These are phyloP conservation scores for Epistrophe eligans DNA, from an alignment of 2,888 invertebrate species.

Conservation along the genomic window DNA sequence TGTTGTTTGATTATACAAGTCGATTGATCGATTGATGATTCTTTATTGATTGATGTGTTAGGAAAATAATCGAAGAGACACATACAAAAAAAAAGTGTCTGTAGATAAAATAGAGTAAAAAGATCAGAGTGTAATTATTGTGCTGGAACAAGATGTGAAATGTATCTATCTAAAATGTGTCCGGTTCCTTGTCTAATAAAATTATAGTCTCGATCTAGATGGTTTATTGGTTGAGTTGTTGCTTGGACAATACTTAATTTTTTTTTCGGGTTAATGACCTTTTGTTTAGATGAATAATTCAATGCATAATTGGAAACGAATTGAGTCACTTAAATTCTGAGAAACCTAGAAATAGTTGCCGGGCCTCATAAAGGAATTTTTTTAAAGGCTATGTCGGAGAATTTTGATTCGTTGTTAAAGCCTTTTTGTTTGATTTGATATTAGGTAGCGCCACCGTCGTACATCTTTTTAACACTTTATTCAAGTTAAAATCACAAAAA, in stretches of 20 bases:
- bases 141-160: neutral
- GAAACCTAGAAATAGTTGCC: no score
- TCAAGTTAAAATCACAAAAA: no score
- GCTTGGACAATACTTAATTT: neutral
- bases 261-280: neutral
- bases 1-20: constrained; percentile 32
- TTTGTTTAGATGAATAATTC: neutral
- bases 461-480: no score
- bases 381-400: no score
- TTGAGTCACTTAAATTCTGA: no score
- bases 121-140: constrained; percentile 45
- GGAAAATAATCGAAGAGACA: constrained; percentile 8
- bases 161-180: constrained; percentile 24
- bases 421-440: no score
- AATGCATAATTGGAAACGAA: neutral
- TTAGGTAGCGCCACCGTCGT: no score
- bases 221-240: neutral
- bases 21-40: constrained; percentile 70
- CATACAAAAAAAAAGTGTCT: neutral
- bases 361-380: no score
- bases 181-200: constrained; percentile 23
- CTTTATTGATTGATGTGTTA: constrained; percentile 62
- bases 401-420: no score
- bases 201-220: neutral
- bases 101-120: neutral